Evolutionary conservation across 1,140 invertebrate species (phyloP), one percentile per base, ranked within the genome.

Genomic region (Listronotus bonariensis): DNA sequence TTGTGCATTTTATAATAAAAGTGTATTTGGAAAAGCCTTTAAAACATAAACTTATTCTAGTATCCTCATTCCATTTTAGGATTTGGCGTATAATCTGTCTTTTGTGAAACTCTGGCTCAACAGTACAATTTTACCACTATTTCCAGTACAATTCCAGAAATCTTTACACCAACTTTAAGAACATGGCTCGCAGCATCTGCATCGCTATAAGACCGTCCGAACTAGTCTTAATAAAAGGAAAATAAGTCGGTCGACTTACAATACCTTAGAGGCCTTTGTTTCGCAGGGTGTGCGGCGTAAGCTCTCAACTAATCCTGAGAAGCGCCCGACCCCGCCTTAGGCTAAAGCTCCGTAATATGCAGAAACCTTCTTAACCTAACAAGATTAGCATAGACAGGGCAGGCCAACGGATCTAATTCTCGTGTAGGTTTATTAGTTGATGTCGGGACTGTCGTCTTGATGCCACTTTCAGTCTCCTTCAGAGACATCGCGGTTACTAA

Each of bases 281-380:
- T 73, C 68, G 70, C 68, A 73, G 69, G 55, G 53, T 57, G 64
- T 66, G 64, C 56, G 64, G 17, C 68, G 57, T 71, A 76, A 72
- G 76, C 74, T 75, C 73, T 71, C 64, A 74, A 76, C 73, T 84
- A 85, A 85, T 85, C 83, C 82, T 81, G 83, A 84, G 84, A 82
- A 82, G 77, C 80, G 78, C 53, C 64, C 64, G 64, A 60, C 64
- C 64, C 64, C 64, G 64, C 56, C 64, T 66, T 66, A 66, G 45
- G 67, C 70, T 75, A 83, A 83, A 84, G 81, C 83, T 82, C 79
- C 72, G 80, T 85, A 83, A 84, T 85, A 84, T 84, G 83, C 82
- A 83, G 83, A 84, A 84, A 85, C 83, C 84, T 84, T 84, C 83
- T 85, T 85, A 85, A 83, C 82, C 83, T 85, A 85, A 85, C 84